These are phyloP conservation scores for Eupithecia subfuscata DNA, from an alignment of 2,888 invertebrate genomes.

Conservation along the genomic window DNA sequence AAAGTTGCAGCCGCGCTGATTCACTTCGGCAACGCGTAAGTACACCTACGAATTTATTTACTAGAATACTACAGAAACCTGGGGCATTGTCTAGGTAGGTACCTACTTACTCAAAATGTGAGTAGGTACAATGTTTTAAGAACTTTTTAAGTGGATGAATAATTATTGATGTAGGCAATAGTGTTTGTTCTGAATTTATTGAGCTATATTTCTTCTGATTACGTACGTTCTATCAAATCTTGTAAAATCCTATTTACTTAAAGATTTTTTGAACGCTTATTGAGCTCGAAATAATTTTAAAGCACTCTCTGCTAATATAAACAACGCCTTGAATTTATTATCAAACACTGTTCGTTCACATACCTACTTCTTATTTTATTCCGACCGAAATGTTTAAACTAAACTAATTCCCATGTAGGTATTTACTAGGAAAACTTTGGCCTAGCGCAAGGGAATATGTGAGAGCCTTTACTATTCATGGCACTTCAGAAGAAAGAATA, in stretches of 20 bases:
- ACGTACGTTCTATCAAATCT: background rate
- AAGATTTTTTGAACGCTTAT: background rate
- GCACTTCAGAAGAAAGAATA: background rate
- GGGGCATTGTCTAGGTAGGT: background rate
- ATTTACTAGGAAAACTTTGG: background rate
- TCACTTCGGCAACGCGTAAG: conserved; percentile 65
- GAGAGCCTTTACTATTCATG: background rate
- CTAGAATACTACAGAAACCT: background rate
- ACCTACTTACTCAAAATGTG: background rate
- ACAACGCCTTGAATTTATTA: background rate
- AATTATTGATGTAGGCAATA: background rate
- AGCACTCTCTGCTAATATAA: conserved; percentile 1
- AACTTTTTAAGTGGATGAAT: background rate
- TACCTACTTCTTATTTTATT: background rate
- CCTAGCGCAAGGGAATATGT: background rate
- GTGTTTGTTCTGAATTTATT: background rate
- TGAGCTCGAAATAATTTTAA: background rate
- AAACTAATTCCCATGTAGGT: background rate
- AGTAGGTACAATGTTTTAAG: background rate
- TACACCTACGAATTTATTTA: conserved; percentile 38
- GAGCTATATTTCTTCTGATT: background rate
- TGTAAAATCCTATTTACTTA: background rate
- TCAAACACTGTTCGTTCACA: background rate
- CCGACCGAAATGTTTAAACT: background rate
- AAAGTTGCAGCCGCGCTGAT: conserved; percentile 55